These are phyloP conservation scores for Agrilus planipennis DNA, from an alignment of 1,140 invertebrate genomes.

Conservation along the genomic window DNA sequence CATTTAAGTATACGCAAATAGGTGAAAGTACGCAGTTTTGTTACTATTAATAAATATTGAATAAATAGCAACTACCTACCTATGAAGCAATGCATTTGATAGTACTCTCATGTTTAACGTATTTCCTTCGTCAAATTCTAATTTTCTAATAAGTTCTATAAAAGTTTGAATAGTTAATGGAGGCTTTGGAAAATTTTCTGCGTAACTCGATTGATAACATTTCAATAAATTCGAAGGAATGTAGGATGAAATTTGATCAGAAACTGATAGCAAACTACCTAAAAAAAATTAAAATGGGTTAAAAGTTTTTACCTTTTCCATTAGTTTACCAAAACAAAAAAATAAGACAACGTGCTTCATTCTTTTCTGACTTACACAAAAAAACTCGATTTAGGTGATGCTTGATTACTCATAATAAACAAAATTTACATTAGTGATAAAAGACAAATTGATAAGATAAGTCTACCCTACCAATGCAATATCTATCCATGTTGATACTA, in stretches of 20 bases:
- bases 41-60: constrained; percentile 4
- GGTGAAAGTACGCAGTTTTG: neutral
- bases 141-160: constrained; percentile 40
- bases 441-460: too few species aligned
- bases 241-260: constrained; percentile 25
- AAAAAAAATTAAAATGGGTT: constrained; percentile 7
- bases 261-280: neutral
- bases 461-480: too few species aligned
- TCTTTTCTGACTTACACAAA: too few species aligned
- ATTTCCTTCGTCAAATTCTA: constrained; percentile 34
- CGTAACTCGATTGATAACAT: constrained; percentile 39
- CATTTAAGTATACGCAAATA: neutral
- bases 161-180: constrained; percentile 40
- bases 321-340: too few species aligned
- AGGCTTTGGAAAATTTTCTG: constrained; percentile 20
- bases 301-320: too few species aligned
- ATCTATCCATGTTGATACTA: too few species aligned
- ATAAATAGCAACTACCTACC: constrained; percentile 28
- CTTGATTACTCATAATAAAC: too few species aligned
- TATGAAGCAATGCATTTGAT: constrained; percentile 39
- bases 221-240: constrained; percentile 37
- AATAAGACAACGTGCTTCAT: too few species aligned
- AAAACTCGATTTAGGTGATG: too few species aligned
- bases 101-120: constrained; percentile 38
- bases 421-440: too few species aligned